A percentile compares a stretch with the other conserved stretches of the same genome.
These are phyloP conservation scores for Myopa tessellatipennis DNA, from an alignment of 2,888 invertebrate species.

Conservation along the genomic window DNA sequence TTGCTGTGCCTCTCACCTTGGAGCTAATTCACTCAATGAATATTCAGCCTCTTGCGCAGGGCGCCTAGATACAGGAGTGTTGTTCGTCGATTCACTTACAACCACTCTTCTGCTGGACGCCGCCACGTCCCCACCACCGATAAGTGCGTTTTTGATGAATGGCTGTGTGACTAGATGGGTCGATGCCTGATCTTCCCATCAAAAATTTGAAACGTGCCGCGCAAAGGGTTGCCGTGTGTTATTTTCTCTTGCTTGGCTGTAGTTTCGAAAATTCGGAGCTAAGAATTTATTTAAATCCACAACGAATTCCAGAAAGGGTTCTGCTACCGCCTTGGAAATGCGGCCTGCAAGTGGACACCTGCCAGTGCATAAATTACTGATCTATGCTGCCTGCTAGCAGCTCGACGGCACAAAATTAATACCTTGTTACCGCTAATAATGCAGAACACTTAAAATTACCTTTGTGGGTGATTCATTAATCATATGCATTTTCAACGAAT, in stretches of 20 bases:
- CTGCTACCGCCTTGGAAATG: slow-evolving; percentile 3
- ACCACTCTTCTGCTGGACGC: background rate
- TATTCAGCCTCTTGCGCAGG: background rate
- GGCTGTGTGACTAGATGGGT: slow-evolving; percentile 52
- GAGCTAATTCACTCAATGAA: slow-evolving; percentile 3
- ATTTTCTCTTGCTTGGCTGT: slow-evolving; percentile 8
- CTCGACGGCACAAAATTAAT: slow-evolving; percentile 17
- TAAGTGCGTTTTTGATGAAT: slow-evolving; percentile 61
- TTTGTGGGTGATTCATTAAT: slow-evolving; percentile 33
- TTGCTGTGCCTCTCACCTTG: background rate
- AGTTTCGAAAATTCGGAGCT: background rate
- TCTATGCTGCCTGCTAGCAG: slow-evolving; percentile 1
- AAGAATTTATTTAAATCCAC: slow-evolving; percentile 36
- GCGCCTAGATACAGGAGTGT: background rate
- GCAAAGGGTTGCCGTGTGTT: slow-evolving; percentile 9
- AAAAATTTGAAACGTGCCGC: background rate
- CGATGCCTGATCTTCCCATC: slow-evolving; percentile 14
- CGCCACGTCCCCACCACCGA: slow-evolving; percentile 32
- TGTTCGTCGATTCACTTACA: background rate
- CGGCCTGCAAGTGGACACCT: slow-evolving; percentile 19
- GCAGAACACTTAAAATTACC: slow-evolving; percentile 29
- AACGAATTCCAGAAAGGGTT: slow-evolving; percentile 14
- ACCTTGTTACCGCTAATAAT: slow-evolving; percentile 37
- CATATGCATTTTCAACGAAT: slow-evolving; percentile 6
- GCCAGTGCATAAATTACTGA: slow-evolving; percentile 33